Evolutionary conservation across 2,888 invertebrate genomes (phyloP), one percentile per base, ranked within the genome.

Genomic region (Chaitophorus viminalis): DNA sequence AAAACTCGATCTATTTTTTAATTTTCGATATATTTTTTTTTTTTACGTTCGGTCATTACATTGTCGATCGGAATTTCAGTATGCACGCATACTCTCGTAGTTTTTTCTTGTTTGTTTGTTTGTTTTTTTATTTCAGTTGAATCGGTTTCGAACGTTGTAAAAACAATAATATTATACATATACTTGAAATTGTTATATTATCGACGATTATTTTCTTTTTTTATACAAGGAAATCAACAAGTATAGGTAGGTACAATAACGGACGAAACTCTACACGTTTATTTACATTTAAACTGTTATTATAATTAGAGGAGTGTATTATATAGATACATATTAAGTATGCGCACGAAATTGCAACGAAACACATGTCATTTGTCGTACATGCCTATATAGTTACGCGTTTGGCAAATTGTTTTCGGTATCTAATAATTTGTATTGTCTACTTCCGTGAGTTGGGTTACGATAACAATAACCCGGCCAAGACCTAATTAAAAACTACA

Each of bases 381-480:
- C n/a, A n/a, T n/a, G n/a, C 46, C 46, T 46, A 46, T 46, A 36
- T 36, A 36, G 54, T n/a, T 83, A 83, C 33, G 36, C 74, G 65
- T 76, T 60, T 29, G 54, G 39, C 76, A n/a, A 77, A 85, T 85
- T 85, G 77, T 85, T 85, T 65, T 77, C 77, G 75, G 39, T 76
- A 85, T n/a, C 84, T n/a, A 68, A 14, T 46, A 72, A 54, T 46
- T 25, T 46, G 77, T 85, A 52, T 85, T 76, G 65, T 77, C 68
- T 36, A 6, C 36, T 85, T 76, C 46, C n/a, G 21, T 29, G 9
- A 83, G 25, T 39, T 46, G 46, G 6, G 8, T n/a, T 21, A 83
- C 39, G 17, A 68, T 77, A 85, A 85, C 76, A 85, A 77, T 84
- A 60, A 76, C 25, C 68, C 68, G 60, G 46, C 46, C 46, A 46